Percentiles rank a stretch among this genome's conserved stretches.
These are phyloP conservation scores for Datnioides undecimradiatus DNA, from an alignment of 2,113 vertebrate species.

Conservation along the genomic window DNA sequence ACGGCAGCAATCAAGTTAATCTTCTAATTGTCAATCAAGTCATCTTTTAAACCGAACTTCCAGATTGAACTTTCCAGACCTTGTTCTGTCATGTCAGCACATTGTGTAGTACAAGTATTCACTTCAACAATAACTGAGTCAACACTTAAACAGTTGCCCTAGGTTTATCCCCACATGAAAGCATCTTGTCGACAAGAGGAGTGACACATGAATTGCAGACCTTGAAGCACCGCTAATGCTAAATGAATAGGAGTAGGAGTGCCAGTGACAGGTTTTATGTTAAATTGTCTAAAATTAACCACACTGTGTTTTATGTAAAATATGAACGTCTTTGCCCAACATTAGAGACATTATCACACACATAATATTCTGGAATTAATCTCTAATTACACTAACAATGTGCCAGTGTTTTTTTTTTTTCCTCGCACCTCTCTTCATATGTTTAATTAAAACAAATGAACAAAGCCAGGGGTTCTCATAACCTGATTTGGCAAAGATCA, in stretches of 20 bases:
- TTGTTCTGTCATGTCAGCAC: constrained; percentile 6
- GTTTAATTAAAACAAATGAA: constrained; percentile 80
- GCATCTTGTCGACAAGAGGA: constrained; percentile 30
- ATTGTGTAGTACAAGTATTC: not conserved
- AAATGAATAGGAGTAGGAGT: constrained; percentile 21
- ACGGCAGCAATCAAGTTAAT: not conserved
- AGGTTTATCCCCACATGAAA: constrained; percentile 30
- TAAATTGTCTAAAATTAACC: constrained; percentile 45
- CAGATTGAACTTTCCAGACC: not conserved
- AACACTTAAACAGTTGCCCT: constrained; percentile 8
- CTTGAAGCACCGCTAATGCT: constrained; percentile 45
- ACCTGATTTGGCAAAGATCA: constrained; percentile 73
- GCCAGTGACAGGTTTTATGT: constrained; percentile 32
- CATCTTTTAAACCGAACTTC: not conserved
- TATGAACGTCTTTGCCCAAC: constrained; percentile 28
- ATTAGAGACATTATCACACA: constrained; percentile 43
- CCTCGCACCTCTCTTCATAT: constrained; percentile 60
- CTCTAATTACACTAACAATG: constrained; percentile 72
- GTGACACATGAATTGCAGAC: constrained; percentile 39
- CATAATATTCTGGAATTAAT: constrained; percentile 58
- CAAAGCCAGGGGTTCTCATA: constrained; percentile 75
- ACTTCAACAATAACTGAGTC: constrained; percentile 14
- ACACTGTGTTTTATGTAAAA: constrained; percentile 37
- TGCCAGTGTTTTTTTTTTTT: constrained; percentile 54
- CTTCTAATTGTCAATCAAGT: not conserved